Percentiles rank a stretch among this genome's conserved stretches.
Evolutionary conservation across 2,888 invertebrate species (phyloP).

Genomic region (Tenthredo mesomela): DNA sequence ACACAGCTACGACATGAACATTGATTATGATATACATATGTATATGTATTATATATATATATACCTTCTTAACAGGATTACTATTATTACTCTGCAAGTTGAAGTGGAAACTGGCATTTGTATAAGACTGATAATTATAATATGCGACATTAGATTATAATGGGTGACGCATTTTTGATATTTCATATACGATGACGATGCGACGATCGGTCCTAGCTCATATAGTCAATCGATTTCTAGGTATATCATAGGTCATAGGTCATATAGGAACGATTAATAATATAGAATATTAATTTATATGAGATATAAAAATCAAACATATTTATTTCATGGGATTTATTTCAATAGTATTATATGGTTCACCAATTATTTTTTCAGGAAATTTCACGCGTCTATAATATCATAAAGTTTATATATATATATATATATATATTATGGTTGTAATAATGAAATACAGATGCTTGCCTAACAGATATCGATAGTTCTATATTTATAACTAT

Average conservation of each 20-base stretch:
- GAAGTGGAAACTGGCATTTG: neutral
- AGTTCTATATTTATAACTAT: neutral
- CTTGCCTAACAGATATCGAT: neutral
- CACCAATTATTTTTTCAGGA: neutral
- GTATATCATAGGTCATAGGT: neutral
- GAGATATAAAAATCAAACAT: neutral
- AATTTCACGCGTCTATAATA: neutral
- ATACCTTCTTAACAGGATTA: neutral
- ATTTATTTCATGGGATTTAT: neutral
- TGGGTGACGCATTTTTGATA: neutral
- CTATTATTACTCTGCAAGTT: neutral
- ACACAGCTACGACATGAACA: conserved; percentile 8
- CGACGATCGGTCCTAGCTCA: neutral
- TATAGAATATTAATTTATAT: neutral
- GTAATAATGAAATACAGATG: neutral
- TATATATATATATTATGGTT: no score
- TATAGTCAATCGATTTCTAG: neutral
- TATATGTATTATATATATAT: no score
- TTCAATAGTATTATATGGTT: no score
- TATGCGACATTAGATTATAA: neutral
- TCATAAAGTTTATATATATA: no score
- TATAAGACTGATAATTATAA: neutral
- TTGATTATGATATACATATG: neutral
- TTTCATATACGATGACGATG: neutral
- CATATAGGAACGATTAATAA: no score